Evolutionary conservation across 2,797 vertebrate genomes (phyloP), one percentile per base, ranked within the genome.

Genomic region (Cirrhinus molitorella): DNA sequence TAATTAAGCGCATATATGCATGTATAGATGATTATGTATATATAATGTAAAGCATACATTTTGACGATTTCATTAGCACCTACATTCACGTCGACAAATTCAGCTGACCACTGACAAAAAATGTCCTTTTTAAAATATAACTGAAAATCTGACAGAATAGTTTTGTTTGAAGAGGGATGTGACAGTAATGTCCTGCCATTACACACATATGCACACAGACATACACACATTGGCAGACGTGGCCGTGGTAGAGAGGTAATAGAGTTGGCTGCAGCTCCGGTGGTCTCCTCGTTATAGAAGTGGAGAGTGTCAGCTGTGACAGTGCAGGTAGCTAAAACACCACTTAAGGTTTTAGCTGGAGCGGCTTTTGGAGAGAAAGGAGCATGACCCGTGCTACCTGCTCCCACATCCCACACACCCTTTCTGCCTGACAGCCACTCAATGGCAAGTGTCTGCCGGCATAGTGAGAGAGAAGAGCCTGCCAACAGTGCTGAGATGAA

Each of bases 341-440:
- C 93, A 94, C 91, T 95, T 95, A 95, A 92, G 89, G 90, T 94
- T 95, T 96, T 95, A 94, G 93, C 94, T 95, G 94, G 91, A 93
- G 90, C 90, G 91, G 90, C 92, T 92, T 92, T 91, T 92, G 91
- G 91, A 93, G 92, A 94, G 92, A 94, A 93, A 91, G 89, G 93
- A 95, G 89, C 91, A 90, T 92, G 92, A 94, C 92, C 93, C 92
- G 90, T 88, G 90, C 87, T 91, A 91, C 92, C 91, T 66, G 88
- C 91, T 91, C 93, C 92, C 91, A 88, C 92, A 94, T 94, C 95
- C 94, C 91, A 84, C 78, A 91, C 93, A 93, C 90, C 92, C 92
- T 90, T 76, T 87, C 92, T 93, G 94, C 94, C 94, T 95, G 92
- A 95, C 92, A 94, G 95, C 91, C 92, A 93, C 91, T 93, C 91